These are phyloP conservation scores for Balanococcus diminutus DNA, from an alignment of 2,888 invertebrate genomes.

Conservation along the genomic window DNA sequence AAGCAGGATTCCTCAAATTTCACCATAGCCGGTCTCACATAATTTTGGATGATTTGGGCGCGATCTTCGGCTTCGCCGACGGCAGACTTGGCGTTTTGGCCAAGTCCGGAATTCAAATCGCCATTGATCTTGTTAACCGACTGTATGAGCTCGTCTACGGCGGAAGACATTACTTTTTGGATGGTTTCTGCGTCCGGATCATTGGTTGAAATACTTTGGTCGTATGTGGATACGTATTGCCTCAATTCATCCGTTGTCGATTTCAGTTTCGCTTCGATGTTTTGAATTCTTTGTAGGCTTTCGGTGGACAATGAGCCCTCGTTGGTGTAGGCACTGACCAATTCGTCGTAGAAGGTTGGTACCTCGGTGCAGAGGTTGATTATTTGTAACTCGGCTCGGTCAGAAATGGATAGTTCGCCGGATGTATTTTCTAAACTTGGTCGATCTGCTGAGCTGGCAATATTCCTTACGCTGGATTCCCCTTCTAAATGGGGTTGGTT, in stretches of 20 bases:
- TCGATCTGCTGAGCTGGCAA: no score
- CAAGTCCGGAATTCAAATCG: background rate
- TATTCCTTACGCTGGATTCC: no score
- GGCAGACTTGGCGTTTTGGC: background rate
- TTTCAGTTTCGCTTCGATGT: background rate
- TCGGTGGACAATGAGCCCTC: background rate
- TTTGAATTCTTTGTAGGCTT: background rate
- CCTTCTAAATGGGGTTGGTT: no score
- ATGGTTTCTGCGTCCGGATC: background rate
- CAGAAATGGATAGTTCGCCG: background rate
- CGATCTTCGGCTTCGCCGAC: background rate
- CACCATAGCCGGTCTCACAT: background rate
- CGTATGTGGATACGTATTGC: background rate
- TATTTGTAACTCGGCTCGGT: background rate
- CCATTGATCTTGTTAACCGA: background rate
- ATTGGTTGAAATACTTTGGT: background rate
- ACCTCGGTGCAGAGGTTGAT: slow-evolving; percentile 14
- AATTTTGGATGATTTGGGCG: background rate
- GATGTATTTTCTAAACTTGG: background rate
- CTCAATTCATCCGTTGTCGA: background rate
- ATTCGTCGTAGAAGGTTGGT: background rate
- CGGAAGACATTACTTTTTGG: slow-evolving; percentile 27
- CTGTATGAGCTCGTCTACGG: slow-evolving; percentile 13
- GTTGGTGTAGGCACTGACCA: background rate
- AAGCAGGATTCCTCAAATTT: slow-evolving; percentile 26